Evolutionary conservation across 2,797 vertebrate species (phyloP).

Genomic region (Pogoniulus pusillus): DNA sequence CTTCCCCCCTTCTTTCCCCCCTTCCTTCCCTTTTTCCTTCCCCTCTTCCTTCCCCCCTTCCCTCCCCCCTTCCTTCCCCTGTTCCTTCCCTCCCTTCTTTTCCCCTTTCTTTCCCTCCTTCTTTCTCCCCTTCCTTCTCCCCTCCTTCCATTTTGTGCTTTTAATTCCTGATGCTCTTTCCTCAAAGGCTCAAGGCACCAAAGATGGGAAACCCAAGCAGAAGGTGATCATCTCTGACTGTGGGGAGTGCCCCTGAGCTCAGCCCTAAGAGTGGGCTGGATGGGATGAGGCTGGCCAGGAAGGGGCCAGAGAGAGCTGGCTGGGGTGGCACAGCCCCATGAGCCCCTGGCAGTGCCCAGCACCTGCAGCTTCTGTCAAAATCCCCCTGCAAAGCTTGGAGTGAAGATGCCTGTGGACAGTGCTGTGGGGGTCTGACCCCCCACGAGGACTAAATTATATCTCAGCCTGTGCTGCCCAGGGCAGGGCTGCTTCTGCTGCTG

Average conservation of each 20-base stretch:
- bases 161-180: not conserved
- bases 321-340: accelerated
- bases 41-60: too few species aligned
- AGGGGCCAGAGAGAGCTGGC: accelerated
- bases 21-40: not conserved
- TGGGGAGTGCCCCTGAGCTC: constrained; percentile 86
- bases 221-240: constrained; percentile 96
- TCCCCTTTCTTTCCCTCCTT: too few species aligned
- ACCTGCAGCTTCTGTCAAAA: accelerated
- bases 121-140: too few species aligned
- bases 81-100: too few species aligned
- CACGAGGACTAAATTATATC: accelerated
- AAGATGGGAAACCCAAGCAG: constrained; percentile 93
- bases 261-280: accelerated
- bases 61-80: too few species aligned
- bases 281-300: not conserved
- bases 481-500: not conserved
- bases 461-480: accelerated
- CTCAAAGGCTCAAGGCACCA: constrained; percentile 88
- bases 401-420: accelerated
- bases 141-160: accelerated
- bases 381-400: not conserved
- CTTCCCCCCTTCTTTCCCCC: too few species aligned
- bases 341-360: not conserved
- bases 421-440: not conserved